Conservation (phyloP, 2,888 invertebrate species). For the Dromius quadrimaculatus region DNA sequence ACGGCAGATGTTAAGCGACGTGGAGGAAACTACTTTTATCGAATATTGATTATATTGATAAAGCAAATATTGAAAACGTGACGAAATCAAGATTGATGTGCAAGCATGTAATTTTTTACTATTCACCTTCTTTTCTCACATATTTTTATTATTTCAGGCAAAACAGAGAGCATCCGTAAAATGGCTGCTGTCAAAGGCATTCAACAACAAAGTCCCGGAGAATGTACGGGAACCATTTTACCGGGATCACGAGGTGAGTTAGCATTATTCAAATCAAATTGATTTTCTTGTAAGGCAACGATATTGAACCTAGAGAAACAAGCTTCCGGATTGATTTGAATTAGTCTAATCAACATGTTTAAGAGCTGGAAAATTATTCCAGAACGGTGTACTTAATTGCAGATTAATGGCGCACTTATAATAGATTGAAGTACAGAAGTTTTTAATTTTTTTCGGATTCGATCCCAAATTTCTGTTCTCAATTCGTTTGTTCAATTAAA, state of each 20-base stretch:
- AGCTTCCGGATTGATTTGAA: constrained; percentile 24
- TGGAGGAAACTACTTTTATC: too few species aligned
- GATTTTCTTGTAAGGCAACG: constrained; percentile 10
- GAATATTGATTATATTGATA: too few species aligned
- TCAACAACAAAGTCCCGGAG: constrained; percentile 93
- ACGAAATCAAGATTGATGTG: too few species aligned
- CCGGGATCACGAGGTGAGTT: constrained; percentile 87
- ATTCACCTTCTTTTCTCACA: too few species aligned
- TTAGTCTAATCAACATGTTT: constrained; percentile 17
- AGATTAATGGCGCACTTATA: constrained; percentile 1
- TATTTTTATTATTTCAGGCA: constrained; percentile 81
- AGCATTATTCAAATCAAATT: constrained; percentile 25
- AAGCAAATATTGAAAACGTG: too few species aligned
- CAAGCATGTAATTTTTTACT: too few species aligned
- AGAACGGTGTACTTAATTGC: constrained; percentile 5
- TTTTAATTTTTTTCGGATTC: neutral
- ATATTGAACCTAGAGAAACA: constrained; percentile 7
- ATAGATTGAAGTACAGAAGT: neutral
- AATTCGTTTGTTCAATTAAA: constrained; percentile 7
- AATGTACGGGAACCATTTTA: constrained; percentile 95
- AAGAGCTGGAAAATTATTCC: constrained; percentile 24
- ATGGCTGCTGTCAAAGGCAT: constrained; percentile 97
- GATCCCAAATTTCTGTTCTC: neutral
- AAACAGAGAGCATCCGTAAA: constrained; percentile 95
- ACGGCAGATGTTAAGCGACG: too few species aligned